Conservation (phyloP, 2,113 vertebrate genomes). For the western clawed frog (Xenopus tropicalis) region UCB_Xtro_10.0 CM004450.2:113303501-113304000, state of each 20-base stretch:
- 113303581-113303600: too few species aligned
- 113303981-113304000: not conserved
- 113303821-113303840: conserved; percentile 81
- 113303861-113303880: not conserved
- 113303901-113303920: not conserved
- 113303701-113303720: conserved; percentile 69
- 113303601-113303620: too few species aligned
- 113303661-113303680: too few species aligned
- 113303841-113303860: conserved; percentile 76
- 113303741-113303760: conserved; percentile 75
- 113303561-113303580: too few species aligned
- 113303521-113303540: too few species aligned
- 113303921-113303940: not conserved
- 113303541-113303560: too few species aligned
- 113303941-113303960: too few species aligned
- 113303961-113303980: too few species aligned
- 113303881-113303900: not conserved
- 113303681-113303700: too few species aligned
- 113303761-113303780: conserved; percentile 83
- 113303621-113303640: too few species aligned
- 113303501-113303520: too few species aligned
- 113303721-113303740: conserved; percentile 75
- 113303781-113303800: conserved; percentile 85
- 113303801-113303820: conserved; percentile 81
- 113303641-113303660: too few species aligned